Evolutionary conservation across 37 sponge, comb jelly and placozoan genomes (phyloP).

Genomic region (Halichondria panicea): DNA sequence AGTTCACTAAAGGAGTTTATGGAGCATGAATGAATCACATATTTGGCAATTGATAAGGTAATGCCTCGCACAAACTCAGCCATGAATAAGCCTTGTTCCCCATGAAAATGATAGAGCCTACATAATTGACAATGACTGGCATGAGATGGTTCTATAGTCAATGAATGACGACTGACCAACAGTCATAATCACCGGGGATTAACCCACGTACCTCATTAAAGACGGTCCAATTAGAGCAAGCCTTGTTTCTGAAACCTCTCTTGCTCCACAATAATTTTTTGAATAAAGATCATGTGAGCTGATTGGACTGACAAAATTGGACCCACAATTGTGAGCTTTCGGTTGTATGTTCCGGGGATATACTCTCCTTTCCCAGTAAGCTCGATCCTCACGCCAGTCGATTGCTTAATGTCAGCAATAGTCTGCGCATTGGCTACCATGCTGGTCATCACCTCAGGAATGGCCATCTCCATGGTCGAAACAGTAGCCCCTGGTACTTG

Average conservation of each 20-base stretch:
- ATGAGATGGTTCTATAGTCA: no score
- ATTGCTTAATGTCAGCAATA: slow-evolving; percentile 57
- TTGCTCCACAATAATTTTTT: slow-evolving; percentile 70
- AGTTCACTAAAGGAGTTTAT: no score
- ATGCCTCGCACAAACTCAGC: no score
- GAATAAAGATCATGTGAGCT: slow-evolving; percentile 73
- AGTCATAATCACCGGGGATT: no score
- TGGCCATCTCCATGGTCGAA: slow-evolving; percentile 72
- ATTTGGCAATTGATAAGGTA: no score
- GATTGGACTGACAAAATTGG: slow-evolving; percentile 66
- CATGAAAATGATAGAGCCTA: no score
- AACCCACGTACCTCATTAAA: no score
- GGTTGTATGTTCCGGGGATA: slow-evolving; percentile 84
- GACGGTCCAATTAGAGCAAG: not conserved
- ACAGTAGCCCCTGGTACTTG: slow-evolving; percentile 70
- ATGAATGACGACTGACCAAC: no score
- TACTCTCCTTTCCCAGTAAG: slow-evolving; percentile 78
- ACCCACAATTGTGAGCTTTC: slow-evolving; percentile 77
- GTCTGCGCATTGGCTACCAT: slow-evolving; percentile 51
- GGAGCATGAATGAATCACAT: no score
- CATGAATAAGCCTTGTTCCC: no score
- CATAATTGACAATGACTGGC: no score
- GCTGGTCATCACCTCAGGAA: slow-evolving; percentile 73
- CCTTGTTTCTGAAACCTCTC: slow-evolving; percentile 57
- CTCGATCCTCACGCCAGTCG: slow-evolving; percentile 57